These are phyloP conservation scores for Hypanus sabinus DNA, from an alignment of 2,113 vertebrate species.

Conservation along the genomic window DNA sequence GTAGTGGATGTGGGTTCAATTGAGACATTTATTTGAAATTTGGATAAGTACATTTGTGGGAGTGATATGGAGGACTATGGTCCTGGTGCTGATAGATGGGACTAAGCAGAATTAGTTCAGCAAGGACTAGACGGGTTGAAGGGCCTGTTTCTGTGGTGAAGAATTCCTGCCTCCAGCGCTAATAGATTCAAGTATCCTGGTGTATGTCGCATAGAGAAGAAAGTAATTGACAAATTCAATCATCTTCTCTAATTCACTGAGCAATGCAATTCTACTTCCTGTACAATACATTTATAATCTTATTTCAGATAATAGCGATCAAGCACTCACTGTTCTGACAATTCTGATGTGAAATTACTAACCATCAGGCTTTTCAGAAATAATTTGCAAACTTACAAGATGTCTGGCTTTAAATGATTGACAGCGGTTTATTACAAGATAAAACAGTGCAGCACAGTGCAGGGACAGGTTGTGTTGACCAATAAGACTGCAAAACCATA, in stretches of 20 bases:
- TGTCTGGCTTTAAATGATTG: not conserved
- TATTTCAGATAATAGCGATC: not conserved
- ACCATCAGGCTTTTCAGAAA: not conserved
- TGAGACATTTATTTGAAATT: too few species aligned
- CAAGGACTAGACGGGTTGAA: too few species aligned
- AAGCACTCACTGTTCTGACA: not conserved
- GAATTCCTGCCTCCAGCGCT: too few species aligned
- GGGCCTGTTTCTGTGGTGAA: not conserved
- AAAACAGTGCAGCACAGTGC: too few species aligned
- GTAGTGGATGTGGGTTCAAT: too few species aligned
- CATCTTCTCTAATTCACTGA: not conserved
- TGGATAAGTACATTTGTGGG: too few species aligned
- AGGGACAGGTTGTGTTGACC: too few species aligned
- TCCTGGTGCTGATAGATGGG: too few species aligned
- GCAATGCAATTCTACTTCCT: not conserved
- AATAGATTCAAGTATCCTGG: not conserved
- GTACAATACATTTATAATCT: not conserved
- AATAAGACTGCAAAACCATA: too few species aligned
- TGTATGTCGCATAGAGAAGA: too few species aligned
- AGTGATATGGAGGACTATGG: too few species aligned
- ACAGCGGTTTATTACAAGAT: not conserved
- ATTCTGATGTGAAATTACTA: not conserved
- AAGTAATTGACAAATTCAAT: not conserved
- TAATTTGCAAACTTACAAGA: not conserved
- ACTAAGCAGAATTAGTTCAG: too few species aligned